Evolutionary conservation across 2,888 invertebrate genomes (phyloP), one percentile per base, ranked within the genome.

Genomic region (Zaprionus obscuricornis): DNA sequence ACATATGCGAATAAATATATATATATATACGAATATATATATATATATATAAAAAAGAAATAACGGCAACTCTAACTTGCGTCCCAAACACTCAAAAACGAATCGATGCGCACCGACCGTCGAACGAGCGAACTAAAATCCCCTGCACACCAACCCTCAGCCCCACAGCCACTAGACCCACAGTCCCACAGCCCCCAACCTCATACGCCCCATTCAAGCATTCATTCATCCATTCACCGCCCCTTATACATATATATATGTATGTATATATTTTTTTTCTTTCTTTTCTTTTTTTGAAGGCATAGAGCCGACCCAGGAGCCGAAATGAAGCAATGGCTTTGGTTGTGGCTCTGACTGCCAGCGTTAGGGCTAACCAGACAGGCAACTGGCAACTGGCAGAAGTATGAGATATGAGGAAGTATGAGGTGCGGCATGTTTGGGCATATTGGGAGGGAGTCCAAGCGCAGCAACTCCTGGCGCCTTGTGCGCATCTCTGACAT

Each of bases 401-500:
- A 5, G n/a, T 6, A 18, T 0, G 17, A 5, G 10, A 5, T 31
- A 13, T 13, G 0, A 4, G 24, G 24, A 4, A 8, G 3, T 22
- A 10, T 0, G n/a, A 4, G 22, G 7, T 0, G 10, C 5, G 11
- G 7, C 11, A 4, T 22, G 22, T n/a, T 3, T 6, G 4, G n/a
- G 29, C 6, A 3, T n/a, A 29, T 6, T 8, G 29, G 24, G 51
- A 18, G 2, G 56, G 51, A 58, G 66, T 66, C 69, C 74, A 54
- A 66, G 59, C 71, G 75, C 84, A 82, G 83, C 85, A 50, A 77
- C 36, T 63, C 59, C 69, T 67, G 68, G 62, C 76, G 67, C 74
- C 76, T 86, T 83, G 83, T 83, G 86, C 82, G 82, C 88, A 88
- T 84, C 88, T 88, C 88, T 88, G 88, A 88, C 88, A 88, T 88